These are phyloP conservation scores for Dicycla oo DNA, from an alignment of 2,888 invertebrate genomes.

Conservation along the genomic window DNA sequence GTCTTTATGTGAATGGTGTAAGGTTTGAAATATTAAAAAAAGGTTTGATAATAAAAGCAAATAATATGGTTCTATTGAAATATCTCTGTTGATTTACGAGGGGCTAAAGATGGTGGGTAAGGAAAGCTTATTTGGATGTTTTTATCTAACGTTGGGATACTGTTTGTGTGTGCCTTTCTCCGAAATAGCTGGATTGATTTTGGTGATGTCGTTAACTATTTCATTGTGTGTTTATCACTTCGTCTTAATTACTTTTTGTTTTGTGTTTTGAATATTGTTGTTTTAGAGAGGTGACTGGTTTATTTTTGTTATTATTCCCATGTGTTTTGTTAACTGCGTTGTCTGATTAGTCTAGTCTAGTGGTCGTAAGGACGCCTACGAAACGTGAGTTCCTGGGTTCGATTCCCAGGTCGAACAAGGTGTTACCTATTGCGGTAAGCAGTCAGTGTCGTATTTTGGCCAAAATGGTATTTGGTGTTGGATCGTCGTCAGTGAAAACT, in stretches of 20 bases:
- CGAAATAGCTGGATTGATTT: slow-evolving; percentile 43
- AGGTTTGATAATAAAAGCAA: slow-evolving; percentile 46
- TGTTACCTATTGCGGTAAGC: background rate
- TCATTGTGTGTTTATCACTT: slow-evolving; percentile 40
- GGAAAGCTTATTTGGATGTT: slow-evolving; percentile 59
- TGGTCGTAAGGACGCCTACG: background rate
- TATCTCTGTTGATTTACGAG: slow-evolving; percentile 68
- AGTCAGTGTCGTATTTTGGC: background rate
- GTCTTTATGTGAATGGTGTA: background rate
- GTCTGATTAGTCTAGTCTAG: background rate
- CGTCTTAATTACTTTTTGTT: slow-evolving; percentile 32
- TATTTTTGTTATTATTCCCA: background rate
- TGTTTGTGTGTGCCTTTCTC: slow-evolving; percentile 51
- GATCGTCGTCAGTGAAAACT: background rate
- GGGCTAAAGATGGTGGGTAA: slow-evolving; percentile 66
- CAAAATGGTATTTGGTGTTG: background rate
- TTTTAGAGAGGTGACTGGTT: background rate
- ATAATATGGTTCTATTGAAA: slow-evolving; percentile 51
- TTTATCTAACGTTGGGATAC: slow-evolving; percentile 42
- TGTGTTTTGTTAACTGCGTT: background rate
- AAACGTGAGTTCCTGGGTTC: background rate
- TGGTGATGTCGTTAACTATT: slow-evolving; percentile 30
- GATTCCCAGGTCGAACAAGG: background rate
- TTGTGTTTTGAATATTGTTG: slow-evolving; percentile 4
- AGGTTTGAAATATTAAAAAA: slow-evolving; percentile 24